A percentile compares a stretch with the other conserved stretches of the same genome.
Conservation (phyloP, 2,797 vertebrate genomes). For the Falco biarmicus region DNA sequence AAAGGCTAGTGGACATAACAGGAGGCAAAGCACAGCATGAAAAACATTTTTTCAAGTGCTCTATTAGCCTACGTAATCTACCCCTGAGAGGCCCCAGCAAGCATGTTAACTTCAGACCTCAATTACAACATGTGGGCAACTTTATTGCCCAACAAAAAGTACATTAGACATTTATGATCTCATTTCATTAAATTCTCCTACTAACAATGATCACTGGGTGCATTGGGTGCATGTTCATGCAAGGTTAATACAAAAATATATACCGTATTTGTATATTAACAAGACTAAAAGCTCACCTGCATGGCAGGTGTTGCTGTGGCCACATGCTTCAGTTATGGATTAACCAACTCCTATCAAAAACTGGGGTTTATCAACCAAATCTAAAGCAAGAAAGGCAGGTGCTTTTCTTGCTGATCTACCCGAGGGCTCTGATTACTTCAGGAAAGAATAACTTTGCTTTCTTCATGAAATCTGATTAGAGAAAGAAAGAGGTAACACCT, state of each 20-base stretch:
- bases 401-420: conserved; percentile 21
- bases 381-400: conserved; percentile 59
- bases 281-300: conserved; percentile 72
- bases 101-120: conserved; percentile 1
- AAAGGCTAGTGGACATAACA: neutral
- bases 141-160: conserved; percentile 37
- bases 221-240: neutral
- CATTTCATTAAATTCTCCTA: conserved; percentile 25
- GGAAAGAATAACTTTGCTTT: conserved; percentile 57
- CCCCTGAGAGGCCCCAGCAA: conserved; percentile 13
- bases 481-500: conserved; percentile 43
- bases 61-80: neutral
- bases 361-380: conserved; percentile 2
- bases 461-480: conserved; percentile 66
- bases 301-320: conserved; percentile 77
- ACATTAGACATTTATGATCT: conserved; percentile 10
- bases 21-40: neutral
- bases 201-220: neutral
- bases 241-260: neutral
- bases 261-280: neutral
- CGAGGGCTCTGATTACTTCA: conserved; percentile 38
- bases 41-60: neutral
- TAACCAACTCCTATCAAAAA: conserved; percentile 71
- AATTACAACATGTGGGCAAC: neutral
- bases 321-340: conserved; percentile 57